A percentile compares a stretch with the other conserved stretches of the same genome.
Evolutionary conservation across 2,113 vertebrate species (phyloP).

Genomic region (Sturnus vulgaris): DNA sequence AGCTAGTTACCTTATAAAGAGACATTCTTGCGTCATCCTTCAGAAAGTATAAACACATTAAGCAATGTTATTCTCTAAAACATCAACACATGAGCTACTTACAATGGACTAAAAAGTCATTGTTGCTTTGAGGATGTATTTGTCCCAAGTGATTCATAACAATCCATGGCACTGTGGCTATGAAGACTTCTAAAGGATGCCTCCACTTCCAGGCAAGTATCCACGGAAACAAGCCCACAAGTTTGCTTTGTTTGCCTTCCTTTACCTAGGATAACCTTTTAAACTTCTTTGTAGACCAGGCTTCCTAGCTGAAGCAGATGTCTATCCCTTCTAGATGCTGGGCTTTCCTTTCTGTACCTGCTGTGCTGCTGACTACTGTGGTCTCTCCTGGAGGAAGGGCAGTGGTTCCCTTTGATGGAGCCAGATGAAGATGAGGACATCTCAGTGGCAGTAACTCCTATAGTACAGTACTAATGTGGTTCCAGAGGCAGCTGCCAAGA

Average conservation of each 20-base stretch:
- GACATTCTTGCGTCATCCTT: conserved; percentile 2
- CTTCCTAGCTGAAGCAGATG: background rate
- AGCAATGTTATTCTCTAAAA: conserved; percentile 65
- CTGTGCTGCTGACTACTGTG: background rate
- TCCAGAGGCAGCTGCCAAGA: conserved; percentile 33
- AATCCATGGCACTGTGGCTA: conserved; percentile 45
- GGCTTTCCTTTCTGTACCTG: background rate
- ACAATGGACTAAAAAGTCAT: conserved; percentile 65
- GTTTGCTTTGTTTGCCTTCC: conserved; percentile 56
- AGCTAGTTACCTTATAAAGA: conserved; percentile 39
- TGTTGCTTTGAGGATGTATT: conserved; percentile 67
- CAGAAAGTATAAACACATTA: conserved; percentile 59
- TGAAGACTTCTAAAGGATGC: conserved; percentile 62
- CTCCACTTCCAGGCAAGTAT: conserved; percentile 64
- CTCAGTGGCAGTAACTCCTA: background rate
- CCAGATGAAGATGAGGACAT: background rate
- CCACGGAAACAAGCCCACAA: conserved; percentile 61
- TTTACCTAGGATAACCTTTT: conserved; percentile 67
- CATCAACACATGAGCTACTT: conserved; percentile 65
- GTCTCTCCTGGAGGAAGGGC: background rate
- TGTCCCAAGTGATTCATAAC: conserved; percentile 68
- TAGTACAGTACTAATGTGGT: background rate
- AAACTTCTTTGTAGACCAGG: conserved; percentile 26
- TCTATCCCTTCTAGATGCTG: background rate
- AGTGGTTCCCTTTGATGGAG: rapidly evolving